These are phyloP conservation scores for Chalcosyrphus nemorum DNA, from an alignment of 2,888 invertebrate species.

Conservation along the genomic window DNA sequence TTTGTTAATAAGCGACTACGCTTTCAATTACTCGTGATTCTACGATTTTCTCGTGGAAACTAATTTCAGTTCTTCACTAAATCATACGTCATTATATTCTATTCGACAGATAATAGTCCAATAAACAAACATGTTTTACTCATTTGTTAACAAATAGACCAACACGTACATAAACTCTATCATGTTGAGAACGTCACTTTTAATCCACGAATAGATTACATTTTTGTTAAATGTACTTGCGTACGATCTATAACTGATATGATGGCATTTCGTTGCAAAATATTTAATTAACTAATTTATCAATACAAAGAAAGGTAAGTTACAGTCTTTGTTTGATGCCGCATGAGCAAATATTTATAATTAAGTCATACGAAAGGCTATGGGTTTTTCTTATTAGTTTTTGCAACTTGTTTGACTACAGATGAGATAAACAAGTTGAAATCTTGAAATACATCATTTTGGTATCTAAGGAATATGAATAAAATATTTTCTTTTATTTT, in stretches of 20 bases:
- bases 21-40: background rate
- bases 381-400: background rate
- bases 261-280: background rate
- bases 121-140: background rate
- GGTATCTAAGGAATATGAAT: background rate
- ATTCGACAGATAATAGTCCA: background rate
- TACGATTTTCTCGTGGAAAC: background rate
- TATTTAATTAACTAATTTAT: background rate
- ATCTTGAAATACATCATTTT: background rate
- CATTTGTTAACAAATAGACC: background rate
- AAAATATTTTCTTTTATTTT: background rate
- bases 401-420: background rate
- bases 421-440: background rate
- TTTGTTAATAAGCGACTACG: too few relatives aligned
- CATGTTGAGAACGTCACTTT: background rate
- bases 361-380: background rate
- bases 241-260: background rate
- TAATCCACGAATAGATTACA: background rate
- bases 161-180: background rate
- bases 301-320: background rate
- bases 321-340: background rate
- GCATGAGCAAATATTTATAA: constrained; percentile 15
- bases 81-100: background rate
- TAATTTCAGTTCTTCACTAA: background rate
- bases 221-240: background rate